Percentiles rank a stretch among this genome's conserved stretches.
These are phyloP conservation scores for Anoplolepis gracilipes DNA, from an alignment of 1,140 invertebrate genomes.

Conservation along the genomic window DNA sequence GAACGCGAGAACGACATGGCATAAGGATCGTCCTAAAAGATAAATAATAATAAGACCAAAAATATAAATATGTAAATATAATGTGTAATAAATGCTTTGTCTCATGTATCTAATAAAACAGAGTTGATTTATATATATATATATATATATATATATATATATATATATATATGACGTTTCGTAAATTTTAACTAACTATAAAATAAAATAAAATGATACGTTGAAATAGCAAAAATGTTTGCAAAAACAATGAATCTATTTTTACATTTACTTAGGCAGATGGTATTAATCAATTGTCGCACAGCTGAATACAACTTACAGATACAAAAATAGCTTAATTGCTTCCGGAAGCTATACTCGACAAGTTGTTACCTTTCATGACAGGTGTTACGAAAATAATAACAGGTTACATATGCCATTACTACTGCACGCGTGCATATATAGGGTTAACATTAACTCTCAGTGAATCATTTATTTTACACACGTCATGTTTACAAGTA, in stretches of 20 bases:
- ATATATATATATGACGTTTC: not conserved
- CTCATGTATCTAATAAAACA: not conserved
- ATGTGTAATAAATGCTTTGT: too few species aligned
- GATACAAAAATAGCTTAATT: constrained; percentile 57
- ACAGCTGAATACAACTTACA: not conserved
- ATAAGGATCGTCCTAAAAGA: not conserved
- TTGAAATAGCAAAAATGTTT: not conserved
- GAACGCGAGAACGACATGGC: constrained; percentile 37
- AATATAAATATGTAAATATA: too few species aligned
- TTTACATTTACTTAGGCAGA: not conserved
- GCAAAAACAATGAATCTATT: not conserved
- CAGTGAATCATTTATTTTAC: not conserved
- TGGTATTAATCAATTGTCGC: constrained; percentile 25
- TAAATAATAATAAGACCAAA: constrained; percentile 12
- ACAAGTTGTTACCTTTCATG: constrained; percentile 72
- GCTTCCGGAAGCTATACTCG: constrained; percentile 76
- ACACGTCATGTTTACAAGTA: not conserved
- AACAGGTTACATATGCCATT: constrained; percentile 46
- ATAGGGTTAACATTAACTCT: not conserved
- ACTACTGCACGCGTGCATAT: not conserved
- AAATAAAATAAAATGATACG: not conserved
- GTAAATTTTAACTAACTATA: not conserved
- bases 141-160: too few species aligned
- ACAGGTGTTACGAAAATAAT: constrained; percentile 80
- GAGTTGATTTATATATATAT: not conserved